Conservation (phyloP, 1,140 invertebrate genomes). For the Mycetomoellerius zeteki region DNA sequence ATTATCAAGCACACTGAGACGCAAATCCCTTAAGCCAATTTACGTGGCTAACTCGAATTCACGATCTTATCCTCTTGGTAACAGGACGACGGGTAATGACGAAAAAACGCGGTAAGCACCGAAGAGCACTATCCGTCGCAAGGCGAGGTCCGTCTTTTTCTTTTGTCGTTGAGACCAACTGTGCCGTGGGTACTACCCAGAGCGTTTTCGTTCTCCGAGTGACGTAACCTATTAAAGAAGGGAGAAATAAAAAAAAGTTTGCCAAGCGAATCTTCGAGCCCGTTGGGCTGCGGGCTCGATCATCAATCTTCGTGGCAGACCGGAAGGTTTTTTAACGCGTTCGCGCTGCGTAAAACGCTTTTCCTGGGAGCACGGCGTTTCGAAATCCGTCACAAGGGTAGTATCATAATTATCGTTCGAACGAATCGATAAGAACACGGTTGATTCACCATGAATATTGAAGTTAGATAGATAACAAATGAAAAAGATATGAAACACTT, state of each 20-base stretch:
- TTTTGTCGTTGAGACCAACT: slow-evolving; percentile 46
- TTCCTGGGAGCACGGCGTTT: slow-evolving; percentile 1
- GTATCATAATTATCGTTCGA: slow-evolving; percentile 59
- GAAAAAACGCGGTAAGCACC: slow-evolving; percentile 60
- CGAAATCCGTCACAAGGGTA: slow-evolving; percentile 30
- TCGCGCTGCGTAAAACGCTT: slow-evolving; percentile 48
- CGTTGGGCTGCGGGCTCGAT: slow-evolving; percentile 39
- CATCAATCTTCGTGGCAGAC: slow-evolving; percentile 67
- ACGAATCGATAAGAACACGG: slow-evolving; percentile 30
- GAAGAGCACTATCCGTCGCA: slow-evolving; percentile 15
- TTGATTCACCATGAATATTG: not conserved
- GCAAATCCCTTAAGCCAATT: slow-evolving; percentile 84
- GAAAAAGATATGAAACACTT: not conserved
- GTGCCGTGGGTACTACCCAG: slow-evolving; percentile 9
- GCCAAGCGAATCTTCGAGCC: slow-evolving; percentile 48
- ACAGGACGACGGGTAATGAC: slow-evolving; percentile 70
- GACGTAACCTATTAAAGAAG: slow-evolving; percentile 61
- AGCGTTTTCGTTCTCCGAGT: slow-evolving; percentile 56
- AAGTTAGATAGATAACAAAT: slow-evolving; percentile 3
- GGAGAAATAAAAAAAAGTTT: slow-evolving; percentile 45
- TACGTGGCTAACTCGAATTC: slow-evolving; percentile 77
- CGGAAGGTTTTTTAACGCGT: slow-evolving; percentile 43
- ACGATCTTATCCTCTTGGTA: slow-evolving; percentile 66
- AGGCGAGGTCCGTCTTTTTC: slow-evolving; percentile 21
- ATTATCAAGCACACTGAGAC: slow-evolving; percentile 77